Evolutionary conservation across 2,888 invertebrate genomes (phyloP).

Genomic region (Linyphia triangularis): DNA sequence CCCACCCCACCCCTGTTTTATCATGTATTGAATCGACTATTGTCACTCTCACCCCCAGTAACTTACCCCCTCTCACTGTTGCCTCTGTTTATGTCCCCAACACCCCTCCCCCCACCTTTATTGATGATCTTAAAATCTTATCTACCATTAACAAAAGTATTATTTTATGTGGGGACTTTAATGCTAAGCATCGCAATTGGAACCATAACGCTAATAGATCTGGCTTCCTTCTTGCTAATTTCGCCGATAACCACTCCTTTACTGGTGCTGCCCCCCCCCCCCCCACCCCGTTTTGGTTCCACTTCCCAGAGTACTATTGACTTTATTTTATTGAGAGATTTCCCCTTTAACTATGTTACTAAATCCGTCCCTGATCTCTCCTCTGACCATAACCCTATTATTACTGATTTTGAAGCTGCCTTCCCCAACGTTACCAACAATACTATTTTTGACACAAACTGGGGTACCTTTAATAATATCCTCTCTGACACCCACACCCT

Average conservation of each 20-base stretch:
- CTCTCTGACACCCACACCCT: too few relatives aligned
- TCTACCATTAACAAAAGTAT: background rate
- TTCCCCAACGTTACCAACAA: too few relatives aligned
- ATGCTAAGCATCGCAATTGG: background rate
- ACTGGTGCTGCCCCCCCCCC: background rate
- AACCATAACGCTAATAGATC: background rate
- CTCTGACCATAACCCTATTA: background rate
- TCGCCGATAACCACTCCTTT: background rate
- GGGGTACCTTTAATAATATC: too few relatives aligned
- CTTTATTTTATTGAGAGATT: background rate
- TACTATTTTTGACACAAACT: too few relatives aligned
- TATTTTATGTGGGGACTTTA: background rate
- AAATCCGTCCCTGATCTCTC: background rate
- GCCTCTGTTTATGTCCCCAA: too few relatives aligned
- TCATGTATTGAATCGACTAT: too few relatives aligned
- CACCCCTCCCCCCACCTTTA: too few relatives aligned
- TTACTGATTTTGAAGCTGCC: background rate
- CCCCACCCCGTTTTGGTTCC: background rate
- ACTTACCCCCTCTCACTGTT: too few relatives aligned
- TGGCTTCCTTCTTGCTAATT: background rate
- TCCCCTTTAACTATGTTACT: background rate
- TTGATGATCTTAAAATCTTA: too few relatives aligned
- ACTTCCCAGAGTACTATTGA: background rate
- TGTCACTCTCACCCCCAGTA: too few relatives aligned
- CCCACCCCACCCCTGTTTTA: too few relatives aligned